These are phyloP conservation scores for Myotis daubentonii DNA, from an alignment of 2,797 vertebrate species.

Conservation along the genomic window DNA sequence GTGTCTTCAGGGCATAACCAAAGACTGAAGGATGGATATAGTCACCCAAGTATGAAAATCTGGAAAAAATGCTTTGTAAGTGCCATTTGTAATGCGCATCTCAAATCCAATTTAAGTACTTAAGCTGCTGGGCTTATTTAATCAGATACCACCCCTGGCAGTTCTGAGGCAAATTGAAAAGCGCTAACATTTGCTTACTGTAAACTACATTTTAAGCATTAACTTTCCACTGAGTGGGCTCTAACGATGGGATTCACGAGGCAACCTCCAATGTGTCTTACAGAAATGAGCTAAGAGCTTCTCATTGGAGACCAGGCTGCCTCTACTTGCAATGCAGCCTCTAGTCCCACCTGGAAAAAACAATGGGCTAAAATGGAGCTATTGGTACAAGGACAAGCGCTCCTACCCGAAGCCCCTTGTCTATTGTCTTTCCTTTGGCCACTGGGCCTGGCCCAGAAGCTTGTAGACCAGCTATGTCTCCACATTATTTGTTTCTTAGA, in stretches of 20 bases:
- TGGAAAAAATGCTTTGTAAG: constrained; percentile 72
- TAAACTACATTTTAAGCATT: constrained; percentile 54
- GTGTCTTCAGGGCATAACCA: constrained; percentile 85
- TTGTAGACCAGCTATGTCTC: not conserved
- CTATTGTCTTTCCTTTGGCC: not conserved
- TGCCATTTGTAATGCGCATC: constrained; percentile 75
- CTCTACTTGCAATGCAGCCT: not conserved
- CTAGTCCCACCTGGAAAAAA: not conserved
- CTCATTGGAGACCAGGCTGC: not conserved
- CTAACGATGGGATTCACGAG: constrained; percentile 57
- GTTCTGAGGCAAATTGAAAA: constrained; percentile 71
- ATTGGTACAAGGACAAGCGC: not conserved
- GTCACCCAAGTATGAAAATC: constrained; percentile 53
- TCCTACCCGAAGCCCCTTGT: not conserved
- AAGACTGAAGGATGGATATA: constrained; percentile 84
- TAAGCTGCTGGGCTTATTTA: constrained; percentile 72
- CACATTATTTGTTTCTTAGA: not conserved
- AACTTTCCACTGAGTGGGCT: constrained; percentile 64
- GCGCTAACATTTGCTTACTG: constrained; percentile 64
- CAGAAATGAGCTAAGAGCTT: constrained; percentile 26
- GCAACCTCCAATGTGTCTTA: constrained; percentile 12
- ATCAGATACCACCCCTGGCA: constrained; percentile 79
- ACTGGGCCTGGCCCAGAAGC: not conserved
- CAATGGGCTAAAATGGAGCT: not conserved
- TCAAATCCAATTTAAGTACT: constrained; percentile 80